phyloP scores from a whole-genome alignment of 2,797 vertebrate species.

The Poecilia wingei region DNA sequence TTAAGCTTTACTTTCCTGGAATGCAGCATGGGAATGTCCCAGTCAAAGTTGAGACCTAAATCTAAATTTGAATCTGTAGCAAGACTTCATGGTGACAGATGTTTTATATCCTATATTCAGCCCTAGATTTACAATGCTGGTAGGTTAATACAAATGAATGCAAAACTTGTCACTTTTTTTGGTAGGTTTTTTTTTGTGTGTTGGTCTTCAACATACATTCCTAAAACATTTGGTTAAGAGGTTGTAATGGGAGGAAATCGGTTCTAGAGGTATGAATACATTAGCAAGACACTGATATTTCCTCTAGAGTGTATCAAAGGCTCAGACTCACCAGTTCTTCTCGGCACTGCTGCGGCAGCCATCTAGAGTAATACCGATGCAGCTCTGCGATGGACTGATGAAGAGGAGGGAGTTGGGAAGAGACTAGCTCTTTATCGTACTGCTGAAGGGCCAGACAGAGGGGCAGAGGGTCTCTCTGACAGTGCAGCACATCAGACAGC shows the following conservation, averaged over 20 bases:
- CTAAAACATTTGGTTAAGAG: not conserved
- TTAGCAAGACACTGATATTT: not conserved
- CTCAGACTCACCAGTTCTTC: slow-evolving; percentile 80
- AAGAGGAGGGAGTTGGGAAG: slow-evolving; percentile 50
- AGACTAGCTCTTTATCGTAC: slow-evolving; percentile 86
- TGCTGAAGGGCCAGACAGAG: slow-evolving; percentile 90
- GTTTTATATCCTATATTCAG: not conserved
- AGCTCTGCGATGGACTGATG: slow-evolving; percentile 76
- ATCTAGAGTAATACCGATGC: slow-evolving; percentile 87
- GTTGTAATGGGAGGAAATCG: not conserved
- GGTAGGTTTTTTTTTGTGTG: not conserved
- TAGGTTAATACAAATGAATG: not conserved
- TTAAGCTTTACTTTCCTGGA: no score
- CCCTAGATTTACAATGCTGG: not conserved
- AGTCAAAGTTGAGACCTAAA: not conserved
- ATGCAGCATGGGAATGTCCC: not conserved
- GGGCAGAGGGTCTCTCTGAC: slow-evolving; percentile 90
- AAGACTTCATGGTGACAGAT: not conserved
- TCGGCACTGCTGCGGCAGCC: slow-evolving; percentile 84
- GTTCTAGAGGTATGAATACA: not conserved
- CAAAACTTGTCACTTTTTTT: not conserved
- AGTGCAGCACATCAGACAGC: slow-evolving; percentile 90
- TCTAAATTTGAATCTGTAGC: not conserved
- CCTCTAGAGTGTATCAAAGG: not conserved
- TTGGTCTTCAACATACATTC: not conserved